Conservation (phyloP, 2,888 invertebrate genomes). For the Ecliptopera silaceata region DNA sequence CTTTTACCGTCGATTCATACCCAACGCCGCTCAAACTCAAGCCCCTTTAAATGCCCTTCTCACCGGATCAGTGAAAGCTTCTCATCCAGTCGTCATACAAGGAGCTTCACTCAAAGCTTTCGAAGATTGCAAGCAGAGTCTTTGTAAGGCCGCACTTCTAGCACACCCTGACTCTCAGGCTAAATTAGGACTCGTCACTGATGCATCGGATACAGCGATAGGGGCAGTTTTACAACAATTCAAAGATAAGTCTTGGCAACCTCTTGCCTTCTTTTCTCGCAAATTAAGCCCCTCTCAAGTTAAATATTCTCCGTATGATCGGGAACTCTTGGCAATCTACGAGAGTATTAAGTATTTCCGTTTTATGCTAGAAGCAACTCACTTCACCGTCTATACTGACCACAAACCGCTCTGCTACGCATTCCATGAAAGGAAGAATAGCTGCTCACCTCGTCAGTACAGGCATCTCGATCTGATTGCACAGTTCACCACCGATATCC, state of each 20-base stretch:
- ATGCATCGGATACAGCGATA: background rate
- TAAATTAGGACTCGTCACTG: background rate
- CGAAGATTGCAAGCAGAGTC: background rate
- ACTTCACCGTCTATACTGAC: constrained; percentile 12
- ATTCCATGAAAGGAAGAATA: constrained; percentile 44
- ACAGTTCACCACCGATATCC: constrained; percentile 53
- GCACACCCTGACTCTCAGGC: background rate
- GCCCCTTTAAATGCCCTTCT: background rate
- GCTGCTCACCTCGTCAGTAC: constrained; percentile 50
- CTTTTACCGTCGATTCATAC: background rate
- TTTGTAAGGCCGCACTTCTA: background rate
- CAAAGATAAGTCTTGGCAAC: background rate
- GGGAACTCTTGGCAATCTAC: constrained; percentile 46
- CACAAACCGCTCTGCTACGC: constrained; percentile 55
- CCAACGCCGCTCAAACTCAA: background rate
- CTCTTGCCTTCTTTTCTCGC: constrained; percentile 6
- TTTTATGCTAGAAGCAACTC: constrained; percentile 24
- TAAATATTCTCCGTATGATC: constrained; percentile 1
- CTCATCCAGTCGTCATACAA: background rate
- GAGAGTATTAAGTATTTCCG: constrained; percentile 19
- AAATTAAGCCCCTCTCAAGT: constrained; percentile 5
- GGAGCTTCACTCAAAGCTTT: background rate
- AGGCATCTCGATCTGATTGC: constrained; percentile 50
- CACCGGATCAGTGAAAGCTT: background rate
- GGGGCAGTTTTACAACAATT: background rate